Evolutionary conservation across 2,888 invertebrate genomes (phyloP).

Genomic region (Hirudinaria manillensis): DNA sequence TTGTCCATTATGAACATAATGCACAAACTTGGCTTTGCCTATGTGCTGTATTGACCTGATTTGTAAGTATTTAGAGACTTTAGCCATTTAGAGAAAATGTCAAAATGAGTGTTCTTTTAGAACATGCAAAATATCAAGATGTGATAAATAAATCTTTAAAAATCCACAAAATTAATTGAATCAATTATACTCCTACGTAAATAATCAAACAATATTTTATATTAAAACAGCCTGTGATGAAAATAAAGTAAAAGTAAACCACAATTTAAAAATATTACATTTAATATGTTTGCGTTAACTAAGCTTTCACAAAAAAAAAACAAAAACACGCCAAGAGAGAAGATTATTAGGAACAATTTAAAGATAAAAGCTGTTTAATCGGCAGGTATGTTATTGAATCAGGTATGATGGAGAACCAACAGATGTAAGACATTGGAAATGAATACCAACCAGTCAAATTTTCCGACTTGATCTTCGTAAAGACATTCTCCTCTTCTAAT

Average conservation of each 20-base stretch:
- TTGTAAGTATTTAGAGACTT: neutral
- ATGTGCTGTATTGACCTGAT: slow-evolving; percentile 47
- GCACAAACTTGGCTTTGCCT: slow-evolving; percentile 44
- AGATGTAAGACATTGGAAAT: neutral
- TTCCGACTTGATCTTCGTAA: slow-evolving; percentile 39
- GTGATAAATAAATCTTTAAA: too few species aligned
- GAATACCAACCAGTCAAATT: slow-evolving; percentile 37
- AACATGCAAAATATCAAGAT: neutral
- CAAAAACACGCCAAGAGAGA: neutral
- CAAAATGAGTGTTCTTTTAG: neutral
- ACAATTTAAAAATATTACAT: too few species aligned
- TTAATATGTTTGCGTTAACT: too few species aligned
- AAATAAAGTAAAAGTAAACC: too few species aligned
- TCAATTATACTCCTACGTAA: too few species aligned
- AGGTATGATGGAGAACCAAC: neutral
- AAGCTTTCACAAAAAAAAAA: too few species aligned
- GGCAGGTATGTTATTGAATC: neutral
- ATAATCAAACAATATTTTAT: too few species aligned
- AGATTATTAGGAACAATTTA: neutral
- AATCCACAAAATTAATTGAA: too few species aligned
- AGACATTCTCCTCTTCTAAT: slow-evolving; percentile 19
- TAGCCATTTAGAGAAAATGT: neutral
- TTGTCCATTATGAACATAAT: slow-evolving; percentile 46
- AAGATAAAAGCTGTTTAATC: neutral
- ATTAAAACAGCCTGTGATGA: too few species aligned